phyloP scores from a whole-genome alignment of 64 coral and sea anemone species.

The Dendronephthya gigantea region DNA sequence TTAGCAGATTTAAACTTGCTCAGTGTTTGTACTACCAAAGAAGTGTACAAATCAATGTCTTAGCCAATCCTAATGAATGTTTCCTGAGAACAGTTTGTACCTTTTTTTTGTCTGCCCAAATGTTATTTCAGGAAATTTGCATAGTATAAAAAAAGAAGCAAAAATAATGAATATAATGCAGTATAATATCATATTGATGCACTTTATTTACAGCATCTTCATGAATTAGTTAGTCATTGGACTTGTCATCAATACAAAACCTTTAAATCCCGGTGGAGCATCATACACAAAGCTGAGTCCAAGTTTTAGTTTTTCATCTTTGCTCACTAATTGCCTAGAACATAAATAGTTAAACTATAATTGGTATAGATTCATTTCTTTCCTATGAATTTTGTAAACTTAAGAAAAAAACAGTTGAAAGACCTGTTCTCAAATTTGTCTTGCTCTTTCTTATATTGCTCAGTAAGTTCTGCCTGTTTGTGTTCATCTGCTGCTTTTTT shows the following conservation, averaged over 20 bases:
- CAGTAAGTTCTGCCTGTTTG: conserved; percentile 73
- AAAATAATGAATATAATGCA: neutral
- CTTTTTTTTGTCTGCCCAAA: neutral
- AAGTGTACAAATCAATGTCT: too few species aligned
- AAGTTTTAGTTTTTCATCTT: conserved; percentile 91
- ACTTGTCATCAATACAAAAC: too few species aligned
- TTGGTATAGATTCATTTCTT: neutral
- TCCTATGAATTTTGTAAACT: neutral
- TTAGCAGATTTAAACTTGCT: too few species aligned
- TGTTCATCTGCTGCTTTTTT: conserved; percentile 50
- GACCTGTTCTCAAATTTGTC: conserved; percentile 91
- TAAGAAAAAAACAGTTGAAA: neutral
- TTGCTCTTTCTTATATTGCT: conserved; percentile 81
- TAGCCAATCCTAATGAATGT: too few species aligned
- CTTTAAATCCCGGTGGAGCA: conserved; percentile 76
- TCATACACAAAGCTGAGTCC: conserved; percentile 94
- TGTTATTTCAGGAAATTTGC: neutral
- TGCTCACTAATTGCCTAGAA: conserved; percentile 67
- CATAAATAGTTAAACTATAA: conserved; percentile 5
- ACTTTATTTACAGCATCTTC: too few species aligned
- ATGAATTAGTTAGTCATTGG: too few species aligned
- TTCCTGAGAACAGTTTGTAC: too few species aligned
- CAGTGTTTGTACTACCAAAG: too few species aligned
- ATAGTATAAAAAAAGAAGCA: neutral
- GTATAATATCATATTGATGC: too few species aligned